Evolutionary conservation across 1,140 invertebrate genomes (phyloP), one percentile per base, ranked within the genome.

Genomic region (Drosophila subobscura): DNA sequence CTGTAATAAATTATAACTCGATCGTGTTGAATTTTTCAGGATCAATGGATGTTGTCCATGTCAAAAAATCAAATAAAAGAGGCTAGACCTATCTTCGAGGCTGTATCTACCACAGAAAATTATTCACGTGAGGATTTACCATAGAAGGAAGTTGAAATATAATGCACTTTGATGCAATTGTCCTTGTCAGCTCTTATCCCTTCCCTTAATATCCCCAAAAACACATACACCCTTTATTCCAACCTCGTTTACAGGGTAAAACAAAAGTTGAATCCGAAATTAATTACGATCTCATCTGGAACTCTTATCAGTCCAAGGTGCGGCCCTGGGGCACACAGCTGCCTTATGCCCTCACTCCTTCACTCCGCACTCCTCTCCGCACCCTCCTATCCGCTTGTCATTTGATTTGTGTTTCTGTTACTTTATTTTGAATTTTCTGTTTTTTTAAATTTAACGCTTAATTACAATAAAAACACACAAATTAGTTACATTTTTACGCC

Each of bases 281-380:
- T 88, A 86, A 88, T 88, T 86, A 88, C 67, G 61, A 44, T 78
- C 47, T 68, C 76, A 59, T 53, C 67, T 78, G 51, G 54, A 72
- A 58, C 42, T 73, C 54, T 73, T 79, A 78, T 75, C 77, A 64
- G 46, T 46, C 63, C 23, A 74, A 75, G 72, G 72, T 60, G 72
- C 72, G 72, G 72, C 72, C 61, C 25, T 52, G 49, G 12, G 25
- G 58, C 49, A 45, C 63, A 68, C 64, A 71, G 37, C 75, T 55
- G 51, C 63, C 50, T 29, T 44, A 25, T 58, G n/a, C 25, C 10
- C 16, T 12, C 22, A 40, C 29, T 12, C 14, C 25, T 5, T 20
- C 29, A n/a, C 22, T 8, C 50, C 3, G n/a, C n/a, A n/a, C 10
- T 2, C 33, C 10, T 4, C 33, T 37, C 33, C 3, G 5, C 25